phyloP scores from a whole-genome alignment of 2,797 vertebrate genomes.

The Falco berigora region DNA sequence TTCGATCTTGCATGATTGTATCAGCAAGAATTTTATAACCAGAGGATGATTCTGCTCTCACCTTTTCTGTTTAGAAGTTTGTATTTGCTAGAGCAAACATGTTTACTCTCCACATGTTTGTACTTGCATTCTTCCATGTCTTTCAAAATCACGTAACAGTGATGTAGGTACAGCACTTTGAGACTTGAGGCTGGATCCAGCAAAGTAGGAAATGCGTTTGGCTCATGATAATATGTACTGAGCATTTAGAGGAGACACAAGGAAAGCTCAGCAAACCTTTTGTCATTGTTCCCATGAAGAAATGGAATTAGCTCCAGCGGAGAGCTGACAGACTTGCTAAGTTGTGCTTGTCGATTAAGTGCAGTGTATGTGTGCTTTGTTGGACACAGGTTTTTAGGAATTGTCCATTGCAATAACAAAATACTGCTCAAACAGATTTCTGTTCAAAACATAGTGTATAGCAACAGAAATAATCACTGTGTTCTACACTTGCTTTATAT shows the following conservation, averaged over 20 bases:
- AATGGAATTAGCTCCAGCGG: not conserved
- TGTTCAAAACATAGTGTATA: not conserved
- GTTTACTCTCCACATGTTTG: not conserved
- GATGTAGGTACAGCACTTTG: not conserved
- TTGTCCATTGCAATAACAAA: not conserved
- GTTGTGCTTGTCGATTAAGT: not conserved
- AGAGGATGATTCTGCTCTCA: slow-evolving; percentile 11
- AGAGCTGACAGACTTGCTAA: not conserved
- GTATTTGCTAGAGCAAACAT: not conserved
- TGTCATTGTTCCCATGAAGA: not conserved
- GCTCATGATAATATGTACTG: not conserved
- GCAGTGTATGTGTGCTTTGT: not conserved
- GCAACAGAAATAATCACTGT: not conserved
- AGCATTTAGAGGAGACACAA: not conserved
- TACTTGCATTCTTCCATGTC: not conserved
- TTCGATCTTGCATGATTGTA: not conserved
- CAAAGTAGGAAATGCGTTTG: not conserved
- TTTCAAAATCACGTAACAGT: not conserved
- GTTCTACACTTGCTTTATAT: not conserved
- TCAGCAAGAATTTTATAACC: not conserved
- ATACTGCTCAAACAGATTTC: not conserved
- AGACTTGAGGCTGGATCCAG: not conserved
- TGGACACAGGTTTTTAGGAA: not conserved
- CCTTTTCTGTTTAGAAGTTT: not conserved
- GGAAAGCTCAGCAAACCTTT: not conserved